Evolutionary conservation across 2,113 vertebrate genomes (phyloP).

Genomic region (Lasiurus cinereus): DNA sequence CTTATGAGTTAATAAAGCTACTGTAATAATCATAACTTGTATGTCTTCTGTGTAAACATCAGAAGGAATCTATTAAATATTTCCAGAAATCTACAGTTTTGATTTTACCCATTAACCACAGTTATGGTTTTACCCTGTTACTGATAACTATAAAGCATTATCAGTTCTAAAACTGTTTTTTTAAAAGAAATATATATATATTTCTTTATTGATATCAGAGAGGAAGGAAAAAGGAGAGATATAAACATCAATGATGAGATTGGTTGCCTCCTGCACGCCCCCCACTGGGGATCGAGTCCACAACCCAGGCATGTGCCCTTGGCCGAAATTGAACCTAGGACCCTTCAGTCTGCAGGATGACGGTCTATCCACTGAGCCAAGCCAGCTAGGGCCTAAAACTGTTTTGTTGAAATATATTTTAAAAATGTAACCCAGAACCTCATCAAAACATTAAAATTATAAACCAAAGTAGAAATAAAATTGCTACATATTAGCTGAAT

Average conservation of each 20-base stretch:
- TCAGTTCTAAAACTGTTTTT: slow-evolving; percentile 34
- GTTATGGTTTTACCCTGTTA: background rate
- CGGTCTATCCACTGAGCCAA: too few species aligned
- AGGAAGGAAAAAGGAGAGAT: too few species aligned
- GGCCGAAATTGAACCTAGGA: too few species aligned
- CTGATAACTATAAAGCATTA: slow-evolving; percentile 52
- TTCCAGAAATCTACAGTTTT: background rate
- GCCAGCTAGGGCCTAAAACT: background rate
- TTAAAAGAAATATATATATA: slow-evolving; percentile 27
- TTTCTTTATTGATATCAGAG: too few species aligned
- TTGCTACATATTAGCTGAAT: slow-evolving; percentile 35
- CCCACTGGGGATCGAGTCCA: too few species aligned
- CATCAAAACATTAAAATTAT: slow-evolving; percentile 38
- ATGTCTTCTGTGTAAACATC: background rate
- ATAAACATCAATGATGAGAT: too few species aligned
- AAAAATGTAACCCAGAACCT: slow-evolving; percentile 21
- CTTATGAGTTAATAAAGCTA: too few species aligned
- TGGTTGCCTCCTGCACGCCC: too few species aligned
- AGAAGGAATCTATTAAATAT: slow-evolving; percentile 23
- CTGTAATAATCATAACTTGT: too few species aligned
- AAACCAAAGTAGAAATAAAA: slow-evolving; percentile 60
- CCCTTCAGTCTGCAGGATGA: too few species aligned
- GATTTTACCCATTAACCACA: too few species aligned
- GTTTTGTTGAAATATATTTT: slow-evolving; percentile 53
- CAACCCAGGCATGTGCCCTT: too few species aligned